Evolutionary conservation across 2,797 vertebrate genomes (phyloP).

Genomic region (Enoplosus armatus): DNA sequence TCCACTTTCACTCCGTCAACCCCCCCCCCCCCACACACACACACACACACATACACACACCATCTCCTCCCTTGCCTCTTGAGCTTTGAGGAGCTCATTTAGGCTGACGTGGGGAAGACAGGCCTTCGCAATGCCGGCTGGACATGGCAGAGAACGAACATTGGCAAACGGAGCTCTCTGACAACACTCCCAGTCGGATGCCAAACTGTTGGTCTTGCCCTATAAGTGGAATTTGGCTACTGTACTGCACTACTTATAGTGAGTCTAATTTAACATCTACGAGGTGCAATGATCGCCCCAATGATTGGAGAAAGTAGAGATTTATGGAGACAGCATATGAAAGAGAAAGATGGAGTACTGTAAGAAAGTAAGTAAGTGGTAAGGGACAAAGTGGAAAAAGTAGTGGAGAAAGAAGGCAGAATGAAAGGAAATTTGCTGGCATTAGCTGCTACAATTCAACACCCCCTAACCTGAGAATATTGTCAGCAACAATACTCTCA

Average conservation of each 20-base stretch:
- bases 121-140: slow-evolving; percentile 60
- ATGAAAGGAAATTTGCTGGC: background rate
- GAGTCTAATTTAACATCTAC: slow-evolving; percentile 48
- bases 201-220: slow-evolving; percentile 66
- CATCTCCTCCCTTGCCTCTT: slow-evolving; percentile 32
- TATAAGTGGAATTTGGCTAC: slow-evolving; percentile 60
- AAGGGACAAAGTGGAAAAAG: slow-evolving; percentile 10
- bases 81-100: slow-evolving; percentile 73
- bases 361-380: background rate
- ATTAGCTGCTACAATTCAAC: slow-evolving; percentile 22
- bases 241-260: slow-evolving; percentile 50
- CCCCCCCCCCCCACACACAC: too few relatives aligned
- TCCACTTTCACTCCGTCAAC: slow-evolving; percentile 31
- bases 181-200: slow-evolving; percentile 62
- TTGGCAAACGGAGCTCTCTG: slow-evolving; percentile 58
- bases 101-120: slow-evolving; percentile 69
- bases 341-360: background rate
- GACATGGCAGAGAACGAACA: slow-evolving; percentile 57
- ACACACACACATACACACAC: too few relatives aligned
- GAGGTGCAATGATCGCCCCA: slow-evolving; percentile 13
- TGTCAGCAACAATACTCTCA: slow-evolving; percentile 25
- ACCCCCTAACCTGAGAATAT: slow-evolving; percentile 26
- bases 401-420: background rate
- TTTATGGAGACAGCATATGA: slow-evolving; percentile 6
- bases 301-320: slow-evolving; percentile 2